phyloP scores from a whole-genome alignment of 2,888 invertebrate species.

The Monoplex corrugatus region DNA sequence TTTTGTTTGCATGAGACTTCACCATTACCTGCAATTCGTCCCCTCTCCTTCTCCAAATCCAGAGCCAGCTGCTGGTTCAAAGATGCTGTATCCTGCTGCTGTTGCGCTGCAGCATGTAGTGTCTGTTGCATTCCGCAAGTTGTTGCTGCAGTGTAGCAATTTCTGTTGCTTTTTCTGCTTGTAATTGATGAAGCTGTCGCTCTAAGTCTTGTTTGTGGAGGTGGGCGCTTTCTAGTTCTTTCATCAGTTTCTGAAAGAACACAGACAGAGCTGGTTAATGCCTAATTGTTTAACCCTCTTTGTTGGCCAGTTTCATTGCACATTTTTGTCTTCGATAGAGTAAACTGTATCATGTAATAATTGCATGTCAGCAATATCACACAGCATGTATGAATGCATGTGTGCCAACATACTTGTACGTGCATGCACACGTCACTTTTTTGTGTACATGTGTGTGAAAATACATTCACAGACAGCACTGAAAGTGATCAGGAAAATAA shows the following conservation, averaged over 20 bases:
- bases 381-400: too few relatives aligned
- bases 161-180: constrained; percentile 63
- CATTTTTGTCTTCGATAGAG: too few relatives aligned
- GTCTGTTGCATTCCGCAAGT: constrained; percentile 58
- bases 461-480: too few relatives aligned
- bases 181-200: constrained; percentile 64
- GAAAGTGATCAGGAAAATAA: too few relatives aligned
- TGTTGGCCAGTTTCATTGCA: too few relatives aligned
- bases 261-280: too few relatives aligned
- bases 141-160: constrained; percentile 67
- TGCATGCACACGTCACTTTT: too few relatives aligned
- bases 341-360: too few relatives aligned
- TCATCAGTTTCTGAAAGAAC: constrained; percentile 65
- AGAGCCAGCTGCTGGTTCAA: constrained; percentile 75
- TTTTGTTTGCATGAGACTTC: background rate
- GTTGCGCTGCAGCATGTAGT: constrained; percentile 56
- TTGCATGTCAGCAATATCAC: too few relatives aligned
- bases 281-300: too few relatives aligned
- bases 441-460: too few relatives aligned
- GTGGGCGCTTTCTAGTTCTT: constrained; percentile 68
- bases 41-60: constrained; percentile 81
- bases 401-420: too few relatives aligned
- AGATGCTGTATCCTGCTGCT: constrained; percentile 64
- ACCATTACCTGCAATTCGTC: constrained; percentile 76
- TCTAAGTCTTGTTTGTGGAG: constrained; percentile 68